Percentiles rank a stretch among this genome's conserved stretches.
Evolutionary conservation across 2,113 vertebrate species (phyloP).

Genomic region (pig (Sus scrofa)): T2T-Sscrofa CM000813.6:68474501-68475000

Average conservation of each 20-base stretch:
- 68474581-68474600: background rate
- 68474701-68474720: background rate
- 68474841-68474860: background rate
- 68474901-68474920: background rate
- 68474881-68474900: background rate
- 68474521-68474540: background rate
- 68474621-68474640: background rate
- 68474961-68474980: background rate
- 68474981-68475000: background rate
- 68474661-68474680: background rate
- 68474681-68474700: background rate
- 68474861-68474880: background rate
- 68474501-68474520: background rate
- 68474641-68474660: background rate
- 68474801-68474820: background rate
- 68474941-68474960: background rate
- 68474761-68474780: background rate
- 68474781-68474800: background rate
- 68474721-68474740: background rate
- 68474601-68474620: background rate
- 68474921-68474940: background rate
- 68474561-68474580: background rate
- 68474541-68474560: background rate
- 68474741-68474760: background rate
- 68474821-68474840: background rate